phyloP scores from a whole-genome alignment of 30 jellyfish, hydroid and myxozoan species.

The Mastigias papua region DNA sequence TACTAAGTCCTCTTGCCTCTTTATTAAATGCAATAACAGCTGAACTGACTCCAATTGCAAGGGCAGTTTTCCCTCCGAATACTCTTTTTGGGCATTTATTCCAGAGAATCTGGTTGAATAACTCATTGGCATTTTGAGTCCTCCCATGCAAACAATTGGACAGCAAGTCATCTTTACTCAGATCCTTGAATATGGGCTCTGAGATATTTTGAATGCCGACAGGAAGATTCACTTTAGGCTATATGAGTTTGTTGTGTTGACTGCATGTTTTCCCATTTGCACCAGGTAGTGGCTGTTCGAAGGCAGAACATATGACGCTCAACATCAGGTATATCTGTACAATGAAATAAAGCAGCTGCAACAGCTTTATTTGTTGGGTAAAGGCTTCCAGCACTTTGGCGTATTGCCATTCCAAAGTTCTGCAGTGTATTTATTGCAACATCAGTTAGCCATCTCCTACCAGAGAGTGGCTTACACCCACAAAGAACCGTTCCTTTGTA shows the following conservation, averaged over 20 bases:
- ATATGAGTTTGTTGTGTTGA: conserved; percentile 34
- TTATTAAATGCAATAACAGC: conserved; percentile 62
- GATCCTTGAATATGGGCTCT: conserved; percentile 48
- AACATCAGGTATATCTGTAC: conserved; percentile 50
- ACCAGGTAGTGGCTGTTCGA: conserved; percentile 56
- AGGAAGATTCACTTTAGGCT: conserved; percentile 61
- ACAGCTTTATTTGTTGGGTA: conserved; percentile 78
- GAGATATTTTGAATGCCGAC: conserved; percentile 36
- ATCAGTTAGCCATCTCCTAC: conserved; percentile 75
- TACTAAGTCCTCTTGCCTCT: conserved; percentile 40
- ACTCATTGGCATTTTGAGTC: conserved; percentile 71
- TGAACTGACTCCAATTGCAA: conserved; percentile 55
- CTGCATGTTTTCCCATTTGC: conserved; percentile 66
- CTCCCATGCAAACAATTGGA: conserved; percentile 58
- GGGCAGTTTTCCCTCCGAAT: conserved; percentile 32
- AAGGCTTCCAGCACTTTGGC: conserved; percentile 54
- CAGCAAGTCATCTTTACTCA: conserved; percentile 43
- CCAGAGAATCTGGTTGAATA: conserved; percentile 43
- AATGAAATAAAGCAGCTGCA: conserved; percentile 70
- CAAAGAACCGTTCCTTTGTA: conserved; percentile 54
- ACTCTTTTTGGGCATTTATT: conserved; percentile 45
- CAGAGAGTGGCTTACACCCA: conserved; percentile 70
- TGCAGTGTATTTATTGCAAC: conserved; percentile 77
- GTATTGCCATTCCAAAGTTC: conserved; percentile 80
- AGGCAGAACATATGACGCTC: conserved; percentile 76